phyloP scores from a whole-genome alignment of 2,797 vertebrate genomes.

The Lophius americanus region DNA sequence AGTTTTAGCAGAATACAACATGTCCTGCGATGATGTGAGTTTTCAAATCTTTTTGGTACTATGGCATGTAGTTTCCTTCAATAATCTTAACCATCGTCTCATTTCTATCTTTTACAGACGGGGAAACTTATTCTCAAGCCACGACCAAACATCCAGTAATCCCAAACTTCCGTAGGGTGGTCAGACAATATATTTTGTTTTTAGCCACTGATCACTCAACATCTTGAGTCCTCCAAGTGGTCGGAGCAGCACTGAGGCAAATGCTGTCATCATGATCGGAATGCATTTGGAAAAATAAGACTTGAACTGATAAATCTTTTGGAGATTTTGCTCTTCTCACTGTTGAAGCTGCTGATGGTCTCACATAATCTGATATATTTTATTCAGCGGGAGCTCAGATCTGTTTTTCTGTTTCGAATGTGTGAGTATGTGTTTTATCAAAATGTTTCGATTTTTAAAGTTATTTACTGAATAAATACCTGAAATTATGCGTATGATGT shows the following conservation, averaged over 20 bases:
- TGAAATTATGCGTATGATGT: not conserved
- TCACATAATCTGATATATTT: slow-evolving; percentile 50
- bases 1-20: slow-evolving; percentile 98
- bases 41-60: not conserved
- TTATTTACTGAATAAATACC: slow-evolving; percentile 74
- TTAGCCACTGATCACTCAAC: slow-evolving; percentile 2
- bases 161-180: not conserved
- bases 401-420: slow-evolving; percentile 58
- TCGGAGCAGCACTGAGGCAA: slow-evolving; percentile 5
- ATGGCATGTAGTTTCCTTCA: not conserved
- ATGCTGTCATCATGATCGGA: slow-evolving; percentile 13
- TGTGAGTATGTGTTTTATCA: slow-evolving; percentile 72
- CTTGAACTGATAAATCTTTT: slow-evolving; percentile 42
- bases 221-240: slow-evolving; percentile 1
- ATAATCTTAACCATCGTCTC: not conserved
- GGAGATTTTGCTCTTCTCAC: slow-evolving; percentile 39
- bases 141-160: slow-evolving; percentile 94
- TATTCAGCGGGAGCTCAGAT: slow-evolving; percentile 45
- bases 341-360: slow-evolving; percentile 57
- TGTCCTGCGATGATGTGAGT: slow-evolving; percentile 99
- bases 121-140: slow-evolving; percentile 98
- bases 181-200: slow-evolving; percentile 8
- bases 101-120: slow-evolving; percentile 83
- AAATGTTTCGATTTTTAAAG: slow-evolving; percentile 78
- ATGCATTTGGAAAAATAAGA: slow-evolving; percentile 26